phyloP scores from a whole-genome alignment of 2,113 vertebrate species.

The Microtus oregoni region DNA sequence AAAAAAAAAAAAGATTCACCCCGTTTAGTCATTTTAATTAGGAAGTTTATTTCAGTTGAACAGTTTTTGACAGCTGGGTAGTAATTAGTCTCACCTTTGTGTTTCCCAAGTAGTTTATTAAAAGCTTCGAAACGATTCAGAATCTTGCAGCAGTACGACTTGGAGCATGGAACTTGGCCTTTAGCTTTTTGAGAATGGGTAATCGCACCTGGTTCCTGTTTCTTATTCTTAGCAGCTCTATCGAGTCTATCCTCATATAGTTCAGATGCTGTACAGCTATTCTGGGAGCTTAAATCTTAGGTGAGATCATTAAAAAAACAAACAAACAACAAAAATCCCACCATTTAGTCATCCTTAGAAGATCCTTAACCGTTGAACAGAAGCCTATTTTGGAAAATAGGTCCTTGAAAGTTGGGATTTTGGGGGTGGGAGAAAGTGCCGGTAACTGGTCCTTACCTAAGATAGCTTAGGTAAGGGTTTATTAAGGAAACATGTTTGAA shows the following conservation, averaged over 20 bases:
- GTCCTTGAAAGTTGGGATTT: slow-evolving; percentile 3
- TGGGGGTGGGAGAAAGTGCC: neutral
- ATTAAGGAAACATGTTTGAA: slow-evolving; percentile 17
- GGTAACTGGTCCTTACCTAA: neutral
- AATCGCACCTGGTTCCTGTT: neutral
- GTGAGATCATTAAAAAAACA: neutral
- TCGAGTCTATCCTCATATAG: neutral
- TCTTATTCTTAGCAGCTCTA: neutral
- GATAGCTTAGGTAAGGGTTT: slow-evolving; percentile 2
- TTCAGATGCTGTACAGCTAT: neutral
- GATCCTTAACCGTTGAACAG: neutral
- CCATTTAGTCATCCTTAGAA: neutral
- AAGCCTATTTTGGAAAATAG: slow-evolving; percentile 21
- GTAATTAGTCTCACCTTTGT: neutral
- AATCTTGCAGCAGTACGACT: neutral
- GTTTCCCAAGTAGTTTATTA: slow-evolving; percentile 10
- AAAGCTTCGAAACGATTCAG: slow-evolving; percentile 6
- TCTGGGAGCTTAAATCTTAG: slow-evolving; percentile 25
- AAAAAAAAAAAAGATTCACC: neutral
- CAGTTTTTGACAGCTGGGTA: neutral
- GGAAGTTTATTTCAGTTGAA: slow-evolving; percentile 11
- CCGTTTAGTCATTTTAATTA: slow-evolving; percentile 55
- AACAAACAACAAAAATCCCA: too few relatives aligned
- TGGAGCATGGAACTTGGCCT: neutral
- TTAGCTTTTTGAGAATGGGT: neutral